A percentile compares a stretch with the other conserved stretches of the same genome.
These are phyloP conservation scores for Oxyteleia sp. DNA, from an alignment of 2,888 invertebrate genomes.

Conservation along the genomic window DNA sequence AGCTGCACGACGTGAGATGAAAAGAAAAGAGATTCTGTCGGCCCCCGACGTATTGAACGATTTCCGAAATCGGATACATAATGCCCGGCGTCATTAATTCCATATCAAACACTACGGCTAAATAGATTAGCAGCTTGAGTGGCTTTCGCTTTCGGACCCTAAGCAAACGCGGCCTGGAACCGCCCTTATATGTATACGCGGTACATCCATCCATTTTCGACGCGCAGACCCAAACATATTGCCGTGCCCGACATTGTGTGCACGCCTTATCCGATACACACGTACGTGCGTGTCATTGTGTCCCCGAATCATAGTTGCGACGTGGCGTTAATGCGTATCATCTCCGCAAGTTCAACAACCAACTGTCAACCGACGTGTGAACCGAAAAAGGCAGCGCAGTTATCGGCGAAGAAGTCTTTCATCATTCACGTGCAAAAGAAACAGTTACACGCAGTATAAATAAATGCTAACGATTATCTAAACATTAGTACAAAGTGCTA, in stretches of 20 bases:
- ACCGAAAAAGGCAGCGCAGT: constrained; percentile 48
- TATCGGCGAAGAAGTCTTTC: constrained; percentile 25
- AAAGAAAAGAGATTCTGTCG: constrained; percentile 32
- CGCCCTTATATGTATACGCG: constrained; percentile 53
- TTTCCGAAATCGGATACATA: constrained; percentile 76
- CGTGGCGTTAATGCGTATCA: constrained; percentile 85
- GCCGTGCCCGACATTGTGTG: constrained; percentile 77
- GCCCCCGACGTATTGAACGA: constrained; percentile 48
- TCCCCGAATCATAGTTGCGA: constrained; percentile 76
- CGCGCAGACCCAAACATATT: constrained; percentile 80
- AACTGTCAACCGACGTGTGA: constrained; percentile 78
- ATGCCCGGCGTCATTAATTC: constrained; percentile 86
- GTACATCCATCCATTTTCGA: constrained; percentile 74
- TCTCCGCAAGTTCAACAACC: constrained; percentile 78
- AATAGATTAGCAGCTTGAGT: constrained; percentile 87
- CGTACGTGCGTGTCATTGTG: constrained; percentile 65
- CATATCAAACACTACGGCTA: constrained; percentile 87
- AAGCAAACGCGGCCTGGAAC: constrained; percentile 62
- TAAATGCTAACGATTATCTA: neutral
- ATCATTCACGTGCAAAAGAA: constrained; percentile 13
- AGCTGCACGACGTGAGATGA: constrained; percentile 53
- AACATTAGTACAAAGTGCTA: constrained; percentile 2
- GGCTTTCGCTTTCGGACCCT: constrained; percentile 80
- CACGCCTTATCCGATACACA: constrained; percentile 69
- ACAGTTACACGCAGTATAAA: too few relatives aligned